Base-by-base conservation (phyloP, 2,113 vertebrate genomes). In the Sphaerodactylus townsendi region DNA sequence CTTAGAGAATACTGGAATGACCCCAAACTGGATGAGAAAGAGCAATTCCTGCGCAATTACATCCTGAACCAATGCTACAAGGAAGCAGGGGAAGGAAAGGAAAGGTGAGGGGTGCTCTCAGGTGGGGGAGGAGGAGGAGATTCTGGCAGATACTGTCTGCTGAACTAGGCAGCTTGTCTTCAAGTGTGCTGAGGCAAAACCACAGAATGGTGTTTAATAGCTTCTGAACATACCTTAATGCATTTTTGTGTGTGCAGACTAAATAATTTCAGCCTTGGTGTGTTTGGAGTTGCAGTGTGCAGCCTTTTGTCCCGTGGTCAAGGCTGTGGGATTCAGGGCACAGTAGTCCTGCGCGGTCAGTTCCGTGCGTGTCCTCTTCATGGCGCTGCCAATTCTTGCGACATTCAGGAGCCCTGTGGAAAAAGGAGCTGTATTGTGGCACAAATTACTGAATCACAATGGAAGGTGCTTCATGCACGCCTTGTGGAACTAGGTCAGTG, bases 31-130 rank as follows among this genome's bases (percentile, higher is more conserved):
- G 97, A 98, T 0, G 96, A 97, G 41, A 96, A 95, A 44, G 98
- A 99, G 88, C 84, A 92, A 15, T 99, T 98, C 94, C 95, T 99
- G 17, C 93, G 97, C 56, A 97, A 99, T 90, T 99, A 98, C 23
- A 80, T 99, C 64, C 96, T 99, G 10, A 98, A 98, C 91, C 97
- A 97, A 88, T 91, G 95, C 48, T 98, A 98, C 23, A 88, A 94
- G 15, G 96, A 97, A 41, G 94, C 93, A 2, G 83, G 91, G 0
- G 88, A 95, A 1, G 95, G 93, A 0, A 93, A 95, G 1, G 89
- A 94, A 1, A 92, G 93, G 0, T 62, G 91, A 93, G 0, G 88
- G n/a, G 66, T 68, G 25, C 25, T 23, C 59, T 62, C 10, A 8
- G 53, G 53, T 6, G 59, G 68, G 2, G 1, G 35, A 78, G 3